A percentile compares a stretch with the other conserved stretches of the same genome.
Conservation (phyloP, 1,140 invertebrate genomes). For the Pissodes strobi region DNA sequence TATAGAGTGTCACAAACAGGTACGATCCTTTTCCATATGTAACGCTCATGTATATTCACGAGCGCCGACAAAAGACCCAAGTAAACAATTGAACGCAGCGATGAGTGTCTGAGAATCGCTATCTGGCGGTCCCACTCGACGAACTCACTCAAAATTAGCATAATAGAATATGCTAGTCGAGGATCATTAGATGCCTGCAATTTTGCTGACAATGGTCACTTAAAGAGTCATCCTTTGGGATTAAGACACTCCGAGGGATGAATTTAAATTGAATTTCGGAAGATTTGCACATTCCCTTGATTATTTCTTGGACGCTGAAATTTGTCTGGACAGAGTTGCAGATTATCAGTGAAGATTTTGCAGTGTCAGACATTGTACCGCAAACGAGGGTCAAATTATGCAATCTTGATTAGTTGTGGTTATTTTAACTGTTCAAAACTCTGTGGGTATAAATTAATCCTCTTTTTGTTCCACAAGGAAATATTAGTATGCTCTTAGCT, state of each 20-base stretch:
- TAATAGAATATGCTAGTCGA: constrained; percentile 47
- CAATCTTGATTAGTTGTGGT: too few species aligned
- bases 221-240: constrained; percentile 31
- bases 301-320: constrained; percentile 20
- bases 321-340: constrained; percentile 10
- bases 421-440: too few species aligned
- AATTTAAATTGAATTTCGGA: constrained; percentile 34
- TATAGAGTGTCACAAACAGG: too few species aligned
- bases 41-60: constrained; percentile 57
- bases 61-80: constrained; percentile 49
- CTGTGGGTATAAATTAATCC: too few species aligned
- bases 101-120: constrained; percentile 35
- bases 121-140: constrained; percentile 43
- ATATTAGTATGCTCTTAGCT: too few species aligned
- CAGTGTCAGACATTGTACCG: not conserved
- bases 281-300: constrained; percentile 26
- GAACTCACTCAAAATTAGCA: constrained; percentile 44
- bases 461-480: too few species aligned
- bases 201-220: constrained; percentile 41
- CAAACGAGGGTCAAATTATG: constrained; percentile 2
- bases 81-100: constrained; percentile 48
- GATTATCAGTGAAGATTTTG: constrained; percentile 12
- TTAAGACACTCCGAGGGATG: constrained; percentile 28
- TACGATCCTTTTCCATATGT: constrained; percentile 51
- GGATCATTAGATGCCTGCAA: constrained; percentile 41